These are phyloP conservation scores for Caenorhabditis elegans DNA, from an alignment of 1,140 invertebrate species.

Conservation along the genomic window WBcel235 BX284602.5:10543501-10544000, in stretches of 20 bases:
- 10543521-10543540: background rate
- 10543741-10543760: too few species aligned
- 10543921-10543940: background rate
- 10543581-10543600: background rate
- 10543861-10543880: constrained; percentile 33
- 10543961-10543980: background rate
- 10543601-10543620: background rate
- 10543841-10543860: constrained; percentile 5
- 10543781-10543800: background rate
- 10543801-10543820: constrained; percentile 2
- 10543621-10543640: background rate
- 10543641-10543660: constrained; percentile 9
- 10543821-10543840: background rate
- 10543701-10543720: constrained; percentile 20
- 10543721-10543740: background rate
- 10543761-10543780: background rate
- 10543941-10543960: background rate
- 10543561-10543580: background rate
- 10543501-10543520: constrained; percentile 32
- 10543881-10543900: constrained; percentile 4
- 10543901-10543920: constrained; percentile 25
- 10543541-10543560: background rate
- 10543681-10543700: background rate
- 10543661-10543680: background rate
- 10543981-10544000: background rate